Conservation (phyloP, 92 coral and sea anemone genomes). For the Porites cylindrica region DNA sequence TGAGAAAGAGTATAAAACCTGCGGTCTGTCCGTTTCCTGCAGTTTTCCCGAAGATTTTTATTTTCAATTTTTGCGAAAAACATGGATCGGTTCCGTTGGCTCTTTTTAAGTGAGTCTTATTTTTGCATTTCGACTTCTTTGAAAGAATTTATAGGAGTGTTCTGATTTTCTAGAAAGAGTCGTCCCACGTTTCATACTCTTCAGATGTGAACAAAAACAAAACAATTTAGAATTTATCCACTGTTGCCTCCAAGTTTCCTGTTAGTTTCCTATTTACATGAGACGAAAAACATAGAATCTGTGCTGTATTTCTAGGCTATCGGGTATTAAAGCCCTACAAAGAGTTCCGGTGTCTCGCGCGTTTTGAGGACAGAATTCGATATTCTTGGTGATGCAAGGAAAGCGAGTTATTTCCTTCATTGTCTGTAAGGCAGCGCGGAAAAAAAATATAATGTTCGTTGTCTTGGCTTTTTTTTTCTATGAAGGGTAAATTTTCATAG, state of each 20-base stretch:
- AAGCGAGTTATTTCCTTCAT: conserved; percentile 1
- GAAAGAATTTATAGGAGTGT: not conserved
- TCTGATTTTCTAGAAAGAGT: not conserved
- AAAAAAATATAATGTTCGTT: not conserved
- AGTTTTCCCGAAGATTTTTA: conserved; percentile 19
- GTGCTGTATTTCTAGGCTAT: not conserved
- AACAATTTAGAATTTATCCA: not conserved
- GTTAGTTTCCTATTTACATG: conserved; percentile 34
- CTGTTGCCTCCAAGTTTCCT: not conserved
- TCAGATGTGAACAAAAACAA: too few relatives aligned
- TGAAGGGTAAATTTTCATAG: conserved; percentile 13
- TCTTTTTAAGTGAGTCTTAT: not conserved
- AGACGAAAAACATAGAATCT: not conserved
- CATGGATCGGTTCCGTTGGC: not conserved
- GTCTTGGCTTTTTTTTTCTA: not conserved
- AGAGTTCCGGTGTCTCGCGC: conserved; percentile 27
- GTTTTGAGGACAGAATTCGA: conserved; percentile 2
- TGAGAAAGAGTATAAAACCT: too few relatives aligned
- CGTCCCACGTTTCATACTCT: not conserved
- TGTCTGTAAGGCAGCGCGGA: not conserved
- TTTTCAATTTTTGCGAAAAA: not conserved
- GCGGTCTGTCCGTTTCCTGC: not conserved
- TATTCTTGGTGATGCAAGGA: not conserved
- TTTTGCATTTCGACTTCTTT: not conserved
- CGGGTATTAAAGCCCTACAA: conserved; percentile 2